Conservation (phyloP, 2,113 vertebrate species). For the Phyllostomus hastatus region DNA sequence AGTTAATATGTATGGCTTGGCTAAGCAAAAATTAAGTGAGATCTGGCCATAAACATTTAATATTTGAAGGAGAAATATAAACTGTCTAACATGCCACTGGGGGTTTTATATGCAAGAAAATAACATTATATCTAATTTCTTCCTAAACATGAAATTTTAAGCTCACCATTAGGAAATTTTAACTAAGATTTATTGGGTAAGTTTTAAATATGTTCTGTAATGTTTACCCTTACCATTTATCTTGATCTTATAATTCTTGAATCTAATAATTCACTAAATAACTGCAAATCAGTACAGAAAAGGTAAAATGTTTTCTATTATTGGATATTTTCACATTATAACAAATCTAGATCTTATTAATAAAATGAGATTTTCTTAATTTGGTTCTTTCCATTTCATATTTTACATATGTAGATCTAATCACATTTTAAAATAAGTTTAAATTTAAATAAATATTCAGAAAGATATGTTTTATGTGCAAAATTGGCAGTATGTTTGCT, state of each 20-base stretch:
- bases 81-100: background rate
- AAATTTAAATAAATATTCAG: slow-evolving; percentile 18
- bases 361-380: slow-evolving; percentile 39
- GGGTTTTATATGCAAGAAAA: background rate
- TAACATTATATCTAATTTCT: slow-evolving; percentile 29
- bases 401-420: background rate
- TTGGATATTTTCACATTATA: background rate
- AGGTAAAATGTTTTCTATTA: slow-evolving; percentile 23
- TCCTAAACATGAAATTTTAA: slow-evolving; percentile 53
- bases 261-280: slow-evolving; percentile 23
- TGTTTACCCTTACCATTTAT: background rate
- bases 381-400: background rate
- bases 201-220: slow-evolving; percentile 24
- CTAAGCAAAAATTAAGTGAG: slow-evolving; percentile 43
- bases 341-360: slow-evolving; percentile 22
- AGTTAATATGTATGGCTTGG: slow-evolving; percentile 11
- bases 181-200: slow-evolving; percentile 38
- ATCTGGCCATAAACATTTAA: slow-evolving; percentile 12
- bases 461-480: background rate
- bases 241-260: slow-evolving; percentile 24
- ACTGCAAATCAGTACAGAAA: background rate
- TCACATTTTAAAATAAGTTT: slow-evolving; percentile 9
- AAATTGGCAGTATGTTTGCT: background rate
- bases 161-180: slow-evolving; percentile 22
- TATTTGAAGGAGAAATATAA: slow-evolving; percentile 33